Conservation (phyloP, 2,113 vertebrate species). For the Megaleporinus macrocephalus region DNA sequence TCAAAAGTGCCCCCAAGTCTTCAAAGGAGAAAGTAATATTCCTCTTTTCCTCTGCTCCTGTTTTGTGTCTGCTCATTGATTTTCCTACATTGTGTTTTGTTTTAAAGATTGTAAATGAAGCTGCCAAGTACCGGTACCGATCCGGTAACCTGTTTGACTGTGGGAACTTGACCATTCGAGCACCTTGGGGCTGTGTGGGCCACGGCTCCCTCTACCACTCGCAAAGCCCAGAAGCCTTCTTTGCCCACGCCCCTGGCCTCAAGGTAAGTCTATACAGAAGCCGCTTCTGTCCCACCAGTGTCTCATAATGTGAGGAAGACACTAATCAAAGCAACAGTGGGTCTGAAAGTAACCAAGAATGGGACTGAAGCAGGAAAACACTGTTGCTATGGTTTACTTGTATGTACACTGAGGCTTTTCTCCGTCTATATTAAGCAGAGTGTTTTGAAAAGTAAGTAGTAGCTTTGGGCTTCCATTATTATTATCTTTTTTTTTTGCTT, state of each 20-base stretch:
- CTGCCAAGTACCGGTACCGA: constrained; percentile 96
- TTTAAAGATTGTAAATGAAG: constrained; percentile 94
- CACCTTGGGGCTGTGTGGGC: constrained; percentile 97
- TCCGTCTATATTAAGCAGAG: background rate
- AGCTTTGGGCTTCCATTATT: background rate
- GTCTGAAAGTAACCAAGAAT: background rate
- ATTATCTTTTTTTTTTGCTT: background rate
- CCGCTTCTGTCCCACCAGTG: background rate
- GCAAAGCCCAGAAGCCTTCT: constrained; percentile 97
- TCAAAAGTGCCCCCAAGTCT: too few species aligned
- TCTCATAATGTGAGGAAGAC: background rate
- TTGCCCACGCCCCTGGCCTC: constrained; percentile 92
- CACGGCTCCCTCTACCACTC: constrained; percentile 97
- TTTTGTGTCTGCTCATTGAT: too few species aligned
- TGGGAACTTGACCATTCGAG: constrained; percentile 92
- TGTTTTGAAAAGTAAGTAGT: too few species aligned
- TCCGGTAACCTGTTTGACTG: constrained; percentile 95
- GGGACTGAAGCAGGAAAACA: too few species aligned
- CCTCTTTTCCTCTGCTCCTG: too few species aligned
- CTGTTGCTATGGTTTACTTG: too few species aligned
- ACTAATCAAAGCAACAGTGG: background rate
- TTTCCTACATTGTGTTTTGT: background rate
- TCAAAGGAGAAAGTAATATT: too few species aligned
- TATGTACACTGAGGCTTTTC: background rate
- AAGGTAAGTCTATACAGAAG: constrained; percentile 82